These are phyloP conservation scores for Otus sunia DNA, from an alignment of 2,113 vertebrate species.

Conservation along the genomic window DNA sequence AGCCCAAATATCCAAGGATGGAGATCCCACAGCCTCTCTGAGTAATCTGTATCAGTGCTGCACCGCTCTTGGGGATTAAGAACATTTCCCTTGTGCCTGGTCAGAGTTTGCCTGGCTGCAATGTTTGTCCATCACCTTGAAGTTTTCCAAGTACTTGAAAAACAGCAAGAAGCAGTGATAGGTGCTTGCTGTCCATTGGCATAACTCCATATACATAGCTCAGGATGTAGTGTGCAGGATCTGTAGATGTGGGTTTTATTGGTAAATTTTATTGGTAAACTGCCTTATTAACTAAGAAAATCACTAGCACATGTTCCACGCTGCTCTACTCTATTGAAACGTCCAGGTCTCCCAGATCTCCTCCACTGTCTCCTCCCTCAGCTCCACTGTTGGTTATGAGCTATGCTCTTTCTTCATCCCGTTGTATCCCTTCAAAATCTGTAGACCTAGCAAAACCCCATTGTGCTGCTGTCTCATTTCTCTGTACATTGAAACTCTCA, in stretches of 20 bases:
- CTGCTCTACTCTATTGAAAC: background rate
- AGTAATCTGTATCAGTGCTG: background rate
- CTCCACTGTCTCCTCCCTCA: background rate
- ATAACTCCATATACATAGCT: background rate
- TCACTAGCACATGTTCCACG: background rate
- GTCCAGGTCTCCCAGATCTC: background rate
- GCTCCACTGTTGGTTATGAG: background rate
- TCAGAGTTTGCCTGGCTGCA: background rate
- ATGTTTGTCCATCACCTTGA: background rate
- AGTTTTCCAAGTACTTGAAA: background rate
- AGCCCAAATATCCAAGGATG: background rate
- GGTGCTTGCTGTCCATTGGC: background rate
- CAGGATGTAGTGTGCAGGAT: background rate
- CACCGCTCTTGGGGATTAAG: background rate
- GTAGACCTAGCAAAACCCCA: background rate
- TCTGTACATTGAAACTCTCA: background rate
- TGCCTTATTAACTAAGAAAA: background rate
- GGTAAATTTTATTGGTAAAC: background rate
- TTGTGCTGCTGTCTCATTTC: background rate
- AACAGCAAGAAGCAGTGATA: background rate
- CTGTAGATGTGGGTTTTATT: background rate
- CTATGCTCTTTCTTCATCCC: background rate
- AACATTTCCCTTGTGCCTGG: background rate
- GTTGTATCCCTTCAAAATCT: background rate
- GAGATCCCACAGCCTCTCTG: background rate